phyloP scores from a whole-genome alignment of 2,113 vertebrate species.

The Rutilus rutilus region DNA sequence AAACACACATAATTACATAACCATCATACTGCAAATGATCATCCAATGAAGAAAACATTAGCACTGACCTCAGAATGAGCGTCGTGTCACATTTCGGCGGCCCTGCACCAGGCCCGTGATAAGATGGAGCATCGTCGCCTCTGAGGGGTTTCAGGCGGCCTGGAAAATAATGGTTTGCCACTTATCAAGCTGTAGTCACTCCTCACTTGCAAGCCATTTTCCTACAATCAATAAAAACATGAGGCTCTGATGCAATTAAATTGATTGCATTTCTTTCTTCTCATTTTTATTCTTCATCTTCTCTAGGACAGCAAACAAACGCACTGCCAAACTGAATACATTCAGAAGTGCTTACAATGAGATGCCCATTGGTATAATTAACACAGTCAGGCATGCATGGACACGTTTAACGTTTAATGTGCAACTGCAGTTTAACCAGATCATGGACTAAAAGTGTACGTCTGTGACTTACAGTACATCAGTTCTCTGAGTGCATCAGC shows the following conservation, averaged over 20 bases:
- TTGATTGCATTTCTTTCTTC: constrained; percentile 43
- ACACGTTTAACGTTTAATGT: not conserved
- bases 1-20: not conserved
- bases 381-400: not conserved
- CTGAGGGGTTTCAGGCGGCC: constrained; percentile 47
- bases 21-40: constrained; percentile 43
- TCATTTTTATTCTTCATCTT: not conserved
- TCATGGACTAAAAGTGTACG: not conserved
- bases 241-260: constrained; percentile 50
- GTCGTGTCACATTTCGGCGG: constrained; percentile 41
- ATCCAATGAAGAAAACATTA: constrained; percentile 48
- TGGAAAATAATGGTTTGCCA: constrained; percentile 55
- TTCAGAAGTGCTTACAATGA: not conserved
- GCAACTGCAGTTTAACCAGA: not conserved
- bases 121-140: constrained; percentile 35
- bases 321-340: not conserved
- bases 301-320: constrained; percentile 5
- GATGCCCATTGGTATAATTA: not conserved
- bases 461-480: not conserved
- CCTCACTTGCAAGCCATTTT: constrained; percentile 46
- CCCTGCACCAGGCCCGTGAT: constrained; percentile 16
- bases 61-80: constrained; percentile 50
- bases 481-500: not conserved
- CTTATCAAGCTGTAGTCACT: constrained; percentile 58
- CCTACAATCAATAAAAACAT: constrained; percentile 51